phyloP scores from a whole-genome alignment of 2,888 invertebrate species.

The Polydesmus complanatus region DNA sequence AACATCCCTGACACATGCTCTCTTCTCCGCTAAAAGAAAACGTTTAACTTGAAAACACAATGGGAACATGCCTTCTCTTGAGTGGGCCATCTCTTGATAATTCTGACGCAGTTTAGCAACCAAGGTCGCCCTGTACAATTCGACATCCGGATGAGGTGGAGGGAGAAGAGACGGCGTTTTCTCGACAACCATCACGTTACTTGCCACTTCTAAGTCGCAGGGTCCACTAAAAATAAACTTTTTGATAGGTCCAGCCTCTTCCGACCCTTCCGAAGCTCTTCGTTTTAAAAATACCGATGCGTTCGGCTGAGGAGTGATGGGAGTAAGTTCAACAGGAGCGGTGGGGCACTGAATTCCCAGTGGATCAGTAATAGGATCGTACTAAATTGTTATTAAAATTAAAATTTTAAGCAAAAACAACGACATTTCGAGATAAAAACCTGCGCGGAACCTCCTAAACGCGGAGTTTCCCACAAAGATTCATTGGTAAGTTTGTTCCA shows the following conservation, averaged over 20 bases:
- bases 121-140: constrained; percentile 67
- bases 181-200: constrained; percentile 81
- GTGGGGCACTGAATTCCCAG: constrained; percentile 53
- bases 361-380: constrained; percentile 84
- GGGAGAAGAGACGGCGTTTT: constrained; percentile 67
- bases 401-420: background rate
- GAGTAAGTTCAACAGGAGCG: constrained; percentile 21
- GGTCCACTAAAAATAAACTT: constrained; percentile 46
- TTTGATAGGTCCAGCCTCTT: constrained; percentile 43
- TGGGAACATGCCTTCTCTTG: constrained; percentile 51
- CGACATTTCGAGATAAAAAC: constrained; percentile 10
- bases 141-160: constrained; percentile 89
- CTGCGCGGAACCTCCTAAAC: constrained; percentile 31
- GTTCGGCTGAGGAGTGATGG: constrained; percentile 23
- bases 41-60: background rate
- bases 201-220: constrained; percentile 87
- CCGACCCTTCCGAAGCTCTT: constrained; percentile 59
- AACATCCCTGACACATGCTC: too few species aligned
- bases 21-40: background rate
- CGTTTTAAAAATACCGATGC: constrained; percentile 44
- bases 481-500: constrained; percentile 93
- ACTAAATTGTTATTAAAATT: constrained; percentile 34
- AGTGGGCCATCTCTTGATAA: constrained; percentile 87
- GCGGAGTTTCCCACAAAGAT: constrained; percentile 93
- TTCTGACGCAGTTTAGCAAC: constrained; percentile 73